Evolutionary conservation across 2,888 invertebrate genomes (phyloP).

Genomic region (Myopa tessellatipennis): DNA sequence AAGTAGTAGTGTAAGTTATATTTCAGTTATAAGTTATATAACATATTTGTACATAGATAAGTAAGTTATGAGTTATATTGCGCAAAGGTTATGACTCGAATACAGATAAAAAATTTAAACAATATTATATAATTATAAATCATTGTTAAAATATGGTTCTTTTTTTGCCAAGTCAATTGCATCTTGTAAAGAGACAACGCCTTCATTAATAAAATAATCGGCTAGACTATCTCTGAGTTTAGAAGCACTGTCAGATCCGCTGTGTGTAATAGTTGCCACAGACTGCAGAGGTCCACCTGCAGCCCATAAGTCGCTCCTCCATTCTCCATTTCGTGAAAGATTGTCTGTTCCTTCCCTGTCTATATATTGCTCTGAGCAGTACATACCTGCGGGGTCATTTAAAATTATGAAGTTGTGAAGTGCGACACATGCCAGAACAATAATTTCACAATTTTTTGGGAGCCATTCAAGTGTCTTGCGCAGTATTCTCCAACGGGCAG

Average conservation of each 20-base stretch:
- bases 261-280: neutral
- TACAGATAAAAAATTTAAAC: no score
- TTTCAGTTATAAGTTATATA: no score
- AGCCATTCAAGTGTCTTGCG: conserved; percentile 11
- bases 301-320: neutral
- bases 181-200: conserved; percentile 16
- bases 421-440: conserved; percentile 29
- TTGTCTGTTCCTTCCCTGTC: neutral
- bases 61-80: no score
- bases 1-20: no score
- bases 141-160: neutral
- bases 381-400: conserved; percentile 23
- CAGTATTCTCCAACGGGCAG: conserved; percentile 31
- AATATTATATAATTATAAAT: neutral
- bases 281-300: conserved; percentile 20
- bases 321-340: conserved; percentile 5
- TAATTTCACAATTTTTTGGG: conserved; percentile 25
- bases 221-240: conserved; percentile 13
- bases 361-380: conserved; percentile 23
- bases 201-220: conserved; percentile 22
- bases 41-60: no score
- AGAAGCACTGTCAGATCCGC: neutral
- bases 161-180: neutral
- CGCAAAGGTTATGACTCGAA: no score
- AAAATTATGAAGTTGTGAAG: conserved; percentile 37